Evolutionary conservation across 2,888 invertebrate genomes (phyloP).

Genomic region (Trachelus stipa): DNA sequence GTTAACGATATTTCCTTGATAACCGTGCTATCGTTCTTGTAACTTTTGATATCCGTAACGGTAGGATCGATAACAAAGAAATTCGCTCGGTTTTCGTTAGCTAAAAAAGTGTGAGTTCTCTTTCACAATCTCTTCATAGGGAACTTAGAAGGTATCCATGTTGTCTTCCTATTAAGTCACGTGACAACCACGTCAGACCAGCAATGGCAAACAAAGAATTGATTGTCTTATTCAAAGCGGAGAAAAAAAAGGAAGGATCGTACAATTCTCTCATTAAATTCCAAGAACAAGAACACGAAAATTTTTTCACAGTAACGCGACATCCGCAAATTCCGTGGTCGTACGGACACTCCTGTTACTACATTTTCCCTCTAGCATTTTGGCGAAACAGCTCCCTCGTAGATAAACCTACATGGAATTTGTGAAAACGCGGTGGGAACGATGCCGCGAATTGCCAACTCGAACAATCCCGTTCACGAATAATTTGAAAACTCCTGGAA

Average conservation of each 20-base stretch:
- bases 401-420: neutral
- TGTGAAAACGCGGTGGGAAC: neutral
- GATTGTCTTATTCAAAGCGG: neutral
- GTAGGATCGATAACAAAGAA: neutral
- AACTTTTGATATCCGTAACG: neutral
- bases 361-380: neutral
- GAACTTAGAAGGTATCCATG: neutral
- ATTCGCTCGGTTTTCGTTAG: neutral
- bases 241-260: neutral
- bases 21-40: neutral
- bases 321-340: neutral
- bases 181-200: neutral
- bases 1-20: neutral
- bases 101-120: neutral
- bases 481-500: neutral
- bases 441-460: neutral
- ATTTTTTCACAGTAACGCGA: neutral
- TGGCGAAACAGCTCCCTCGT: neutral
- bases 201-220: neutral
- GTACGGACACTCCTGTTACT: neutral
- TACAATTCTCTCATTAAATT: neutral
- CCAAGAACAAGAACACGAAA: neutral
- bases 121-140: neutral
- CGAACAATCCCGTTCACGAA: neutral
- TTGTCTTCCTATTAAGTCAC: neutral